phyloP scores from a whole-genome alignment of 2,113 vertebrate genomes.

The Corapipo altera region DNA sequence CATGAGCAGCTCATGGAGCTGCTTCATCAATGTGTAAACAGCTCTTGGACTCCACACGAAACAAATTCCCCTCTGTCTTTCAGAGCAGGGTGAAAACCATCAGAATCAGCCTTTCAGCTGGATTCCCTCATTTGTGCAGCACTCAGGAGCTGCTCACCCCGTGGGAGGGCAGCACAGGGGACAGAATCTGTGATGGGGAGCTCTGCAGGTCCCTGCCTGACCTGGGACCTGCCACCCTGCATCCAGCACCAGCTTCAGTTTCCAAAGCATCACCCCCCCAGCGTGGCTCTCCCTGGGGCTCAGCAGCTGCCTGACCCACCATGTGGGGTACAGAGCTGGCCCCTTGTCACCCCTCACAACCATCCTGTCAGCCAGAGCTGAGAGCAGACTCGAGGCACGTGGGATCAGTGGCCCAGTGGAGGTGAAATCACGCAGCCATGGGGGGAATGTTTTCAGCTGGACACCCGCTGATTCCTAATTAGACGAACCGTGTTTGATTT shows the following conservation, averaged over 20 bases:
- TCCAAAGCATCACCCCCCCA: not conserved
- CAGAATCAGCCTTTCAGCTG: slow-evolving; percentile 14
- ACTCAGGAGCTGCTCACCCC: not conserved
- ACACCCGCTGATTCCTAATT: not conserved
- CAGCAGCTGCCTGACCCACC: not conserved
- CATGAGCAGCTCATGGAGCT: not conserved
- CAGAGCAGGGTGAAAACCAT: not conserved
- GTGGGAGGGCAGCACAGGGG: not conserved
- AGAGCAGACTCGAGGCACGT: rapidly evolving
- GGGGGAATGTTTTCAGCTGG: not conserved
- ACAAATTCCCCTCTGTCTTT: not conserved
- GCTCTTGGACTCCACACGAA: not conserved
- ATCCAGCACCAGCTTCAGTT: not conserved
- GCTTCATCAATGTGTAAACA: not conserved
- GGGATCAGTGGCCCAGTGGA: not conserved
- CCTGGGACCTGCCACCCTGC: not conserved
- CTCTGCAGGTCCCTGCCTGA: not conserved
- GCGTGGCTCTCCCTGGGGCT: rapidly evolving
- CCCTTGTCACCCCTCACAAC: not conserved
- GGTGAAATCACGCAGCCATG: rapidly evolving
- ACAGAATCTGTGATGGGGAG: rapidly evolving
- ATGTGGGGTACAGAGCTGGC: rapidly evolving
- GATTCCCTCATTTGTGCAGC: not conserved
- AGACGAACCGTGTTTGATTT: not conserved
- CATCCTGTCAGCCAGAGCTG: not conserved